Percentiles rank a stretch among this genome's conserved stretches.
Conservation (phyloP, 1,140 invertebrate genomes). For the Orussus abietinus region DNA sequence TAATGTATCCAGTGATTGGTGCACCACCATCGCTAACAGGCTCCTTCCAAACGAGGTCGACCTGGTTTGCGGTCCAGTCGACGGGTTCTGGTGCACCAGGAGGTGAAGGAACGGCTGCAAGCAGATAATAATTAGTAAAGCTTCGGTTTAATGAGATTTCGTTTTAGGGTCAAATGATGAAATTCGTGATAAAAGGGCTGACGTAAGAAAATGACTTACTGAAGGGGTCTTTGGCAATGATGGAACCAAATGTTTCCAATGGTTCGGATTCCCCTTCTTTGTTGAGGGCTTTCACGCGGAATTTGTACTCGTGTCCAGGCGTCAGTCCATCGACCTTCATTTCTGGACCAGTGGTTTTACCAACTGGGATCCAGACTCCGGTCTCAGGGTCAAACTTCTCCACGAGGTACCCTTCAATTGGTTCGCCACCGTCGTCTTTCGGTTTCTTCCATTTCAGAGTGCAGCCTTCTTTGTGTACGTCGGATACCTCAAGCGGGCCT, state of each 20-base stretch:
- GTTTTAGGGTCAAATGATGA: neutral
- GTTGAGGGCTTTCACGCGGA: constrained; percentile 95
- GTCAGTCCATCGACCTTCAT: constrained; percentile 84
- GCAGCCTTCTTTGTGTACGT: constrained; percentile 91
- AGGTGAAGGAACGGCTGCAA: constrained; percentile 69
- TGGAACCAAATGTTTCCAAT: constrained; percentile 86
- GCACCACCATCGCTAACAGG: constrained; percentile 84
- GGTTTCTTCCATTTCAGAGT: constrained; percentile 97
- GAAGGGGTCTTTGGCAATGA: constrained; percentile 96
- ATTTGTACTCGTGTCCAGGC: constrained; percentile 95
- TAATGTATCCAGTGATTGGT: constrained; percentile 89
- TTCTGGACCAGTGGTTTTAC: constrained; percentile 75
- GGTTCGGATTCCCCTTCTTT: constrained; percentile 96
- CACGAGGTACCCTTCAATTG: constrained; percentile 89
- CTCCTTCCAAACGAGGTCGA: constrained; percentile 82
- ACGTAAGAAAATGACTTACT: constrained; percentile 59
- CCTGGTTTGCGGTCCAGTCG: constrained; percentile 89
- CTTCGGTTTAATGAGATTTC: constrained; percentile 5
- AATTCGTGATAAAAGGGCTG: constrained; percentile 10
- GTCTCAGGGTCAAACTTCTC: constrained; percentile 94
- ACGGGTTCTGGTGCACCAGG: constrained; percentile 82
- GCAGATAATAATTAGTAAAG: constrained; percentile 19
- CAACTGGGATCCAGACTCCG: constrained; percentile 85
- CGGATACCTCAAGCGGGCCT: constrained; percentile 92
- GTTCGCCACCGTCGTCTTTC: constrained; percentile 96